Evolutionary conservation across 2,113 vertebrate species (phyloP), one percentile per base, ranked within the genome.

Genomic region (Lepus timidus): DNA sequence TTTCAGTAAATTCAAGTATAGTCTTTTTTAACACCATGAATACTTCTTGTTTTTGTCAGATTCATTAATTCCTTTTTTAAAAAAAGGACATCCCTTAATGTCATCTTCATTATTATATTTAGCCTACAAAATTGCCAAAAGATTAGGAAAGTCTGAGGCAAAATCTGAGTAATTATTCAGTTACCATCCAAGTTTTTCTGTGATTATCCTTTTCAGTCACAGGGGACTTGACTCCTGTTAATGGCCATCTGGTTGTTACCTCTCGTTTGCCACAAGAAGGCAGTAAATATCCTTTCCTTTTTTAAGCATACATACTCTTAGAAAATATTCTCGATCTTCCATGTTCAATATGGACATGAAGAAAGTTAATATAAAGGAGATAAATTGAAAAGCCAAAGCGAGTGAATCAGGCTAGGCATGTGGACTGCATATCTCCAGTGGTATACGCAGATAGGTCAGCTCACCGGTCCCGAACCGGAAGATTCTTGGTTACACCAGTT

Each of bases 231-330:
- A 68, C 58, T 1, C 74, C 7, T 51, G 39, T 74, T 67, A 52
- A 36, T 33, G 6, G 23, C 84, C 87, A 62, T 95, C 75, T 96
- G 94, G 93, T 93, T 97, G 93, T 93, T 97, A 95, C 55, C 55
- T 95, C 83, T 87, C 85, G 33, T 91, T 90, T 89, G 49, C 91
- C 76, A 61, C 62, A 39, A 95, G 93, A 79, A 96, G 93, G 91
- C 95, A 98, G 95, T 87, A 96, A 92, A 80, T 85, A 31, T 92
- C 93, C 92, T 97, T 44, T 96, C 96, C 92, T 58, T 97, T 96
- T 97, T 95, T 92, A 84, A 97, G 94, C 31, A 31, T 94, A 27
- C 4, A 11, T 25, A 23, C 64, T 58, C 76, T 95, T 81, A 94
- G 85, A 88, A 96, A 96, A 65, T 29, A 17, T 49, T 3, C 79